phyloP scores from a whole-genome alignment of 2,797 vertebrate species.

The Gila robusta region DNA sequence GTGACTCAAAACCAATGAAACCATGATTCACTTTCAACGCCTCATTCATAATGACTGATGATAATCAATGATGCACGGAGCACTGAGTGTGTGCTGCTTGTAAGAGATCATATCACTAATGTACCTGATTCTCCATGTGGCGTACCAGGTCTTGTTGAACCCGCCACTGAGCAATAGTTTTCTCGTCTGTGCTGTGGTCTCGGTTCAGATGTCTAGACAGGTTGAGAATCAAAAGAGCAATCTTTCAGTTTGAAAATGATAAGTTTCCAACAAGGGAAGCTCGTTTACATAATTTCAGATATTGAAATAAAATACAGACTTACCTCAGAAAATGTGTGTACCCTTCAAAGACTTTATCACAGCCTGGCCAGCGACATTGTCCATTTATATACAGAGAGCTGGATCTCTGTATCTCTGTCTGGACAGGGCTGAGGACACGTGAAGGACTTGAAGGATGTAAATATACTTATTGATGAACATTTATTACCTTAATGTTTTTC shows the following conservation, averaged over 20 bases:
- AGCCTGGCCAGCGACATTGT: slow-evolving; percentile 83
- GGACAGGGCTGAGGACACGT: slow-evolving; percentile 44
- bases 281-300: background rate
- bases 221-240: background rate
- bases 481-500: background rate
- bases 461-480: background rate
- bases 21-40: slow-evolving; percentile 40
- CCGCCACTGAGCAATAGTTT: slow-evolving; percentile 80
- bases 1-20: slow-evolving; percentile 47
- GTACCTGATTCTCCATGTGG: slow-evolving; percentile 84
- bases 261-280: background rate
- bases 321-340: slow-evolving; percentile 71
- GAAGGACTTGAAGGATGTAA: background rate
- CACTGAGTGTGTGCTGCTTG: background rate
- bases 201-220: slow-evolving; percentile 80
- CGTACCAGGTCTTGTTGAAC: slow-evolving; percentile 84
- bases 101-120: background rate
- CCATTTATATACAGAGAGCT: slow-evolving; percentile 76
- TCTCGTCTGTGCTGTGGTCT: slow-evolving; percentile 78
- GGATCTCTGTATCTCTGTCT: slow-evolving; percentile 57
- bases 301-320: background rate
- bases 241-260: background rate
- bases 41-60: slow-evolving; percentile 29
- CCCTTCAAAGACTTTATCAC: slow-evolving; percentile 77
- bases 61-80: background rate